Evolutionary conservation across 2,888 invertebrate genomes (phyloP).

Genomic region (Coenonympha arcania): DNA sequence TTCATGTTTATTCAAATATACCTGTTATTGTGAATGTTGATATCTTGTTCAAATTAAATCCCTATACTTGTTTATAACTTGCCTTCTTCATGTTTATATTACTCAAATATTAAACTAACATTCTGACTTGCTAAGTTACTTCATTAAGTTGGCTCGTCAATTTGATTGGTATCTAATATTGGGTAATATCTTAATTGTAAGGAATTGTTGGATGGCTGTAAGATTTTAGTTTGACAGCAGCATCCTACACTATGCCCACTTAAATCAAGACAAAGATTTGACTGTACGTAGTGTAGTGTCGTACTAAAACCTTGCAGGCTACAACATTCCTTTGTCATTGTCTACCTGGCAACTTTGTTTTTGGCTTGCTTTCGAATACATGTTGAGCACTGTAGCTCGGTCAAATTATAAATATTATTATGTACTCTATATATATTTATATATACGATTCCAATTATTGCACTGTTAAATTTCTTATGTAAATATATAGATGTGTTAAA

Average conservation of each 20-base stretch:
- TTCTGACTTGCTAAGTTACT: too few species aligned
- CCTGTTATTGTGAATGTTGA: slow-evolving; percentile 1
- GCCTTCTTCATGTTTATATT: slow-evolving; percentile 1
- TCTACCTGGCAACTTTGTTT: slow-evolving; percentile 55
- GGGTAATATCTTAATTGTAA: too few species aligned
- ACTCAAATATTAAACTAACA: too few species aligned
- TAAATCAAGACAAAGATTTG: slow-evolving; percentile 63
- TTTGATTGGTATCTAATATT: too few species aligned
- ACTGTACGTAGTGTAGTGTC: slow-evolving; percentile 61
- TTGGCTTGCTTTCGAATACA: slow-evolving; percentile 53
- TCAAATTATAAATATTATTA: slow-evolving; percentile 44
- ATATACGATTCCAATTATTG: slow-evolving; percentile 50
- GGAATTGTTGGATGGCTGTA: slow-evolving; percentile 45
- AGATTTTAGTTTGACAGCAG: slow-evolving; percentile 52
- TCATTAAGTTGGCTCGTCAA: too few species aligned
- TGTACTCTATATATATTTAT: slow-evolving; percentile 40
- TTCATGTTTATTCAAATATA: slow-evolving; percentile 2
- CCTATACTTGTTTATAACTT: slow-evolving; percentile 1
- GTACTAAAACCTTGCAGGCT: slow-evolving; percentile 38
- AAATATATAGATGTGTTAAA: slow-evolving; percentile 74
- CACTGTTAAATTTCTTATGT: slow-evolving; percentile 73
- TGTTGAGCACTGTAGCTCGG: slow-evolving; percentile 53
- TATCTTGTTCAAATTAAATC: background rate
- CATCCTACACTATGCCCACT: slow-evolving; percentile 63
- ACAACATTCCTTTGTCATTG: slow-evolving; percentile 42